Percentiles rank a stretch among this genome's conserved stretches.
Evolutionary conservation across 2,888 invertebrate genomes (phyloP).

Genomic region (Apocheima hispidaria): DNA sequence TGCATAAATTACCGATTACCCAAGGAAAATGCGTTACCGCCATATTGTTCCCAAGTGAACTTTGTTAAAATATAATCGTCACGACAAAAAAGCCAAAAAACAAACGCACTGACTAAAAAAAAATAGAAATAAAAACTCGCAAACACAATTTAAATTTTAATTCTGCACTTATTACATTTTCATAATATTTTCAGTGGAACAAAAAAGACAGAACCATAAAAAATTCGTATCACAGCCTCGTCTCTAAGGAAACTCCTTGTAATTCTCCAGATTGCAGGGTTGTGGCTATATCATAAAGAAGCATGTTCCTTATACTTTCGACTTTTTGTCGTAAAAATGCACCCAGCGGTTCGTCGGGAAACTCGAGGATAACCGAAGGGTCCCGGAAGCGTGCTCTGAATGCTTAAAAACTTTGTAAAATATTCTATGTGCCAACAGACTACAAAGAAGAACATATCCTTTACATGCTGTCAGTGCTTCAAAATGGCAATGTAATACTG

Average conservation of each 20-base stretch:
- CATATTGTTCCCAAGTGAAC: too few relatives aligned
- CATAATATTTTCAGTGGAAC: slow-evolving; percentile 19
- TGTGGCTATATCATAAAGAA: slow-evolving; percentile 40
- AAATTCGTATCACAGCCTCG: slow-evolving; percentile 23
- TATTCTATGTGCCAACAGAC: slow-evolving; percentile 60
- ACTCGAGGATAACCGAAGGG: slow-evolving; percentile 63
- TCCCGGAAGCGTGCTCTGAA: slow-evolving; percentile 65
- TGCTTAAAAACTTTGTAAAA: slow-evolving; percentile 70
- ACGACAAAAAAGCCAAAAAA: too few relatives aligned
- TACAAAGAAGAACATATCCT: slow-evolving; percentile 47
- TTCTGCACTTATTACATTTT: slow-evolving; percentile 17
- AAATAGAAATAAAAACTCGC: too few relatives aligned
- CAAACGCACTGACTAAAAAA: too few relatives aligned
- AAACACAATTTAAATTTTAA: slow-evolving; percentile 10
- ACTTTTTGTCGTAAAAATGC: slow-evolving; percentile 62
- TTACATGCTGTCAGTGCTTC: slow-evolving; percentile 1
- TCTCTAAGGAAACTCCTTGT: slow-evolving; percentile 33
- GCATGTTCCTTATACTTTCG: slow-evolving; percentile 35
- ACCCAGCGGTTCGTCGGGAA: slow-evolving; percentile 63
- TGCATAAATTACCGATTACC: too few relatives aligned
- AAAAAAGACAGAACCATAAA: slow-evolving; percentile 14
- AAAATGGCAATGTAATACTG: neutral
- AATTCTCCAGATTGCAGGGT: slow-evolving; percentile 38
- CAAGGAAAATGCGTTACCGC: too few relatives aligned
- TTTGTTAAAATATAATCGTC: too few relatives aligned